phyloP scores from a whole-genome alignment of 1,140 invertebrate genomes.

The Aricia agestis region DNA sequence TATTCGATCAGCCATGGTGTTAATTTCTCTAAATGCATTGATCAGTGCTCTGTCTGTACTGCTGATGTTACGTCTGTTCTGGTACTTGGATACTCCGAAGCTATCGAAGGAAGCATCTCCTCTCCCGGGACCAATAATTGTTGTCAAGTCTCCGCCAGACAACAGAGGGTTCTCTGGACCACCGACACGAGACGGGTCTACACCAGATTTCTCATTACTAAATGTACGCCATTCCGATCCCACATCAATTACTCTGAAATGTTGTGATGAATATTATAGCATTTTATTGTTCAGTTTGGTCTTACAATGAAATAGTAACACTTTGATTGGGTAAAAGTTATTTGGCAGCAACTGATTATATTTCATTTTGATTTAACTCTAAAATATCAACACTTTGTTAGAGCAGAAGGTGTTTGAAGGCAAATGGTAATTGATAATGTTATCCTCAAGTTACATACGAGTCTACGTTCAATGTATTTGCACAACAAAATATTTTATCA shows the following conservation, averaged over 20 bases:
- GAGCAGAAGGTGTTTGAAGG: too few species aligned
- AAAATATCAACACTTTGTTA: too few species aligned
- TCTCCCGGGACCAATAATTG: slow-evolving; percentile 95
- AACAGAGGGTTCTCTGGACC: slow-evolving; percentile 96
- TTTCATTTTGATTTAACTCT: too few species aligned
- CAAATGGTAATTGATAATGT: too few species aligned
- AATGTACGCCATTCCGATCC: slow-evolving; percentile 99
- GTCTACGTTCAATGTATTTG: neutral
- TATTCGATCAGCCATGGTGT: slow-evolving; percentile 97
- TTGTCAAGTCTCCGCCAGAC: slow-evolving; percentile 97
- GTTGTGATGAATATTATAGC: neutral
- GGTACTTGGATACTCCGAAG: slow-evolving; percentile 94
- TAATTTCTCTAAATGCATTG: slow-evolving; percentile 97
- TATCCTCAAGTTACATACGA: too few species aligned
- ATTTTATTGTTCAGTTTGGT: neutral
- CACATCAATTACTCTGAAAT: slow-evolving; percentile 97
- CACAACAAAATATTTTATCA: neutral
- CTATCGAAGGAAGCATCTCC: slow-evolving; percentile 87
- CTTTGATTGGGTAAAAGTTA: too few species aligned
- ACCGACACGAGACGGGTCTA: slow-evolving; percentile 99
- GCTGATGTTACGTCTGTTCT: slow-evolving; percentile 94
- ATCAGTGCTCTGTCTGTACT: slow-evolving; percentile 95
- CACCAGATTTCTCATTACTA: slow-evolving; percentile 97
- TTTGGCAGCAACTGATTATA: too few species aligned
- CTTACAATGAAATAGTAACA: too few species aligned